Conservation (phyloP, 1,140 invertebrate genomes). For the Cherax destructor region DNA sequence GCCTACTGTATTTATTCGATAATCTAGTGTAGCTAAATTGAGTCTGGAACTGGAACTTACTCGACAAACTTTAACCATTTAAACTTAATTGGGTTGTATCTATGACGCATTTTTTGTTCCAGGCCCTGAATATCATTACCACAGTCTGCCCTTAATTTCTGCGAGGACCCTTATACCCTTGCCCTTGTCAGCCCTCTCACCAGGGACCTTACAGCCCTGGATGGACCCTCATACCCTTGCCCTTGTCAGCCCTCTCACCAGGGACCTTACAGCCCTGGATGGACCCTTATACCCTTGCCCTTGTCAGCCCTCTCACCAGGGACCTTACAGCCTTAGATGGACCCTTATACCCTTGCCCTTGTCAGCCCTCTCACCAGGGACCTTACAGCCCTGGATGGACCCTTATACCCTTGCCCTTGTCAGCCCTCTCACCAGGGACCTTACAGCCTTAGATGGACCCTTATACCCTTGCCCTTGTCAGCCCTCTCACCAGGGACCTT, state of each 20-base stretch:
- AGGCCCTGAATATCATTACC: constrained; percentile 32
- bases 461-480: too few relatives aligned
- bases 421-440: too few relatives aligned
- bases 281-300: too few relatives aligned
- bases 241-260: neutral
- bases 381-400: too few relatives aligned
- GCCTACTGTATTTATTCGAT: constrained; percentile 25
- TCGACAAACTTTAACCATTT: constrained; percentile 43
- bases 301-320: neutral
- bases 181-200: neutral
- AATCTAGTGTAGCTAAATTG: constrained; percentile 26
- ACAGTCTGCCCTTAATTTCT: constrained; percentile 21
- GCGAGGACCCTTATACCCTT: neutral
- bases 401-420: too few relatives aligned
- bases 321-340: too few relatives aligned
- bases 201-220: too few relatives aligned
- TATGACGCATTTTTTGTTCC: constrained; percentile 30
- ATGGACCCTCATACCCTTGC: too few relatives aligned
- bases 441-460: too few relatives aligned
- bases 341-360: neutral
- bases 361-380: too few relatives aligned
- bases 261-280: too few relatives aligned
- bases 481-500: too few relatives aligned
- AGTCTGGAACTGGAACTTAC: constrained; percentile 38
- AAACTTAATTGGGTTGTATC: constrained; percentile 50